Evolutionary conservation across 2,888 invertebrate genomes (phyloP).

Genomic region (Polydrusus tereticollis): DNA sequence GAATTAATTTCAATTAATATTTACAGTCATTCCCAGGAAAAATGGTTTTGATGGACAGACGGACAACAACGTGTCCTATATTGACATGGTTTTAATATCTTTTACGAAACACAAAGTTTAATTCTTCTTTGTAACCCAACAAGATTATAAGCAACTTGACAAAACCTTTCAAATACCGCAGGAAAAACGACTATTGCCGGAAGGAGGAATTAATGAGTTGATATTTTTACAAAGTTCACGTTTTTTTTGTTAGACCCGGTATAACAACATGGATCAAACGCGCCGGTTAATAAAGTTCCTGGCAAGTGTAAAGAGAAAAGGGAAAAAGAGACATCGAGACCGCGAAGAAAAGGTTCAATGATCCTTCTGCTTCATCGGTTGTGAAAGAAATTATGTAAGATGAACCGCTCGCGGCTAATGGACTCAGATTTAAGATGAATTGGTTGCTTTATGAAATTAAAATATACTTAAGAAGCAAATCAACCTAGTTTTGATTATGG

Average conservation of each 20-base stretch:
- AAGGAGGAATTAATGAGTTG: too few relatives aligned
- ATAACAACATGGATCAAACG: conserved; percentile 6
- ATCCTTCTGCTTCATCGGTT: conserved; percentile 42
- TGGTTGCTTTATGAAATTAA: not conserved
- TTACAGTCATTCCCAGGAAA: too few relatives aligned
- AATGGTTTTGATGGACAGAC: too few relatives aligned
- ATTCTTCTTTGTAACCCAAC: too few relatives aligned
- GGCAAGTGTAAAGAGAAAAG: conserved; percentile 24
- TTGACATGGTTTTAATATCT: too few relatives aligned
- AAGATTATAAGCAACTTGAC: too few relatives aligned
- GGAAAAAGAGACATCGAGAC: conserved; percentile 30
- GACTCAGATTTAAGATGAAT: not conserved
- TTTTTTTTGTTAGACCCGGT: not conserved
- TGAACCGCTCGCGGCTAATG: conserved; percentile 5
- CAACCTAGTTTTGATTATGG: too few relatives aligned
- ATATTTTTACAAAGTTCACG: not conserved
- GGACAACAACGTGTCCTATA: too few relatives aligned
- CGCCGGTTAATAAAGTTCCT: conserved; percentile 15
- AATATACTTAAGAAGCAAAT: not conserved
- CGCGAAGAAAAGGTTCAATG: conserved; percentile 37
- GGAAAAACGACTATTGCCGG: too few relatives aligned
- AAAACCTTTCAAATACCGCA: too few relatives aligned
- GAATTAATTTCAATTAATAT: too few relatives aligned
- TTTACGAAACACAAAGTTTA: too few relatives aligned
- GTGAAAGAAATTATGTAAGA: conserved; percentile 39